Evolutionary conservation across 2,113 vertebrate species (phyloP).

Genomic region (Zosterops pallidus): DNA sequence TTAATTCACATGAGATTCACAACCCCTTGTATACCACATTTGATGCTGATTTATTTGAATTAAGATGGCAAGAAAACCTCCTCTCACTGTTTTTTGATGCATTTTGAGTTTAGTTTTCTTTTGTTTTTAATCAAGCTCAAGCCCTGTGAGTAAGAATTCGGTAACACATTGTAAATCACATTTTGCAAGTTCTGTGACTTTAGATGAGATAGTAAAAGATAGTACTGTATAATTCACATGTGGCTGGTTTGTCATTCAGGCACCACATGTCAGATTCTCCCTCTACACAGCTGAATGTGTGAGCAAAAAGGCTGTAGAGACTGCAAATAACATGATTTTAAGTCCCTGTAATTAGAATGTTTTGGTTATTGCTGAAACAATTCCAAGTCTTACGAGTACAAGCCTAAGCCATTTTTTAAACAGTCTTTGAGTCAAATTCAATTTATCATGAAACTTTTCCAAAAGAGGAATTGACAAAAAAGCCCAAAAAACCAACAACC

Average conservation of each 20-base stretch:
- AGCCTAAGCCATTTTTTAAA: background rate
- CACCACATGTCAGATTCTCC: slow-evolving; percentile 34
- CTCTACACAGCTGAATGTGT: background rate
- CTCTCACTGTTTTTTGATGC: background rate
- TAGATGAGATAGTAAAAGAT: slow-evolving; percentile 60
- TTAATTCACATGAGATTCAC: slow-evolving; percentile 4
- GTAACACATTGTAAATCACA: slow-evolving; percentile 59
- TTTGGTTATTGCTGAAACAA: background rate
- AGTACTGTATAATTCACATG: slow-evolving; percentile 38
- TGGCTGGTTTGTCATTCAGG: slow-evolving; percentile 45
- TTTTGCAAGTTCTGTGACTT: slow-evolving; percentile 42
- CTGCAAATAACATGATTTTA: background rate
- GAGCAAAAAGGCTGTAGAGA: background rate
- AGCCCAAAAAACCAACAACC: background rate
- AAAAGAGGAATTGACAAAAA: background rate
- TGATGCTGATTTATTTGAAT: slow-evolving; percentile 47
- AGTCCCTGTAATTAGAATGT: background rate
- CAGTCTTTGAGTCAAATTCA: background rate
- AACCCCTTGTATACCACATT: background rate
- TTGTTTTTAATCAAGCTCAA: slow-evolving; percentile 63
- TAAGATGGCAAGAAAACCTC: slow-evolving; percentile 39
- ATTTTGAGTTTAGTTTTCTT: slow-evolving; percentile 27
- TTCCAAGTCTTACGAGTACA: background rate
- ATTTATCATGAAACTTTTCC: background rate
- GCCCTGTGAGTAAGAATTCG: slow-evolving; percentile 34